Base-by-base conservation (phyloP, 2,888 invertebrate species). In the Lobophora halterata region DNA sequence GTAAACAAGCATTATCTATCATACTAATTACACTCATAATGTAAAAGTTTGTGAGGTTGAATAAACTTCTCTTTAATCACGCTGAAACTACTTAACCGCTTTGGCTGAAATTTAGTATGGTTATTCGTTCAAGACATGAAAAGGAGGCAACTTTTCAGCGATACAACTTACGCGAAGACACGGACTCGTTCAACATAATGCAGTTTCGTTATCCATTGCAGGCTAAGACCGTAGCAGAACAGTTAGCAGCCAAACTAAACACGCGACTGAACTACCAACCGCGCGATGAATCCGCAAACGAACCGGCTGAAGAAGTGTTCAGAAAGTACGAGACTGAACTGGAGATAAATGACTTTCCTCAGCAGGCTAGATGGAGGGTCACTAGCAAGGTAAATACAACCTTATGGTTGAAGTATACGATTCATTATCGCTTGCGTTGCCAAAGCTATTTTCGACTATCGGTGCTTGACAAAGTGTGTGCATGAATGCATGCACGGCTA, bases 291-390 rank as follows among this genome's bases (percentile, higher is more conserved):
- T 69, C 71, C 33, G 59, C 67, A 2, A 63, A 73, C 1, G 87
- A 85, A 24, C 88, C 92, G 0, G 90, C 91, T 30, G 94, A 94
- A 32, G 92, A 91, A 52, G 90, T 91, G 61, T 95, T 96, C 88
- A 90, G 94, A 46, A 97, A 98, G 67, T 99, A 97, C 77, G 99
- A 99, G 79, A 99, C 99, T 58, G 99, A 99, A 73, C 88, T 99
- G 55, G 99, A 99, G 86, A 99, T 99, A 68, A 99, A 99, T 72
- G 99, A 99, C 80, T 99, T 99, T 88, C 99, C 99, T 13, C 99
- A 99, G 67, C 98, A 98, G 73, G 98, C 99, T 0, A 90, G 99
- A 41, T 99, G 98, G 97, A 91, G 97, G 54, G 97, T 99, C 38
- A 99, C 99, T 3, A 97, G 97, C 52, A 98, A 97, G 91, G 93